These are phyloP conservation scores for Laticauda laticaudata DNA, from an alignment of 2,113 vertebrate genomes.

Conservation along the genomic window DNA sequence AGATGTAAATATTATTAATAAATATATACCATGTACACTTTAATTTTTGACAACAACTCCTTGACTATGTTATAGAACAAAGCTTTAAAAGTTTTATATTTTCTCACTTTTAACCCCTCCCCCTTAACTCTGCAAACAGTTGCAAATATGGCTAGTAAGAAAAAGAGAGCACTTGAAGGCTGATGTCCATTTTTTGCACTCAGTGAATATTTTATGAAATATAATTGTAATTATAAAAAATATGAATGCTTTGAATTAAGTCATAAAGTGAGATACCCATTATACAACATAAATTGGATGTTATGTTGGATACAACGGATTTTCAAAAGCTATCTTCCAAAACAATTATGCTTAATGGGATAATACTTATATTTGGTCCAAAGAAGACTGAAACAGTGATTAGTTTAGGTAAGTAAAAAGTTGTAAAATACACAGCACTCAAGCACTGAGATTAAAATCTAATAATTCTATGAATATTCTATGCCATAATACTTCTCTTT, in stretches of 20 bases:
- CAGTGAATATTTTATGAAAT: background rate
- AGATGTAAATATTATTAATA: background rate
- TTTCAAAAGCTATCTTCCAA: background rate
- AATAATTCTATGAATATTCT: background rate
- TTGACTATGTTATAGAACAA: background rate
- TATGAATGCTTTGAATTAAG: background rate
- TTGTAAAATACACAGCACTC: background rate
- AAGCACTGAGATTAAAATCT: background rate
- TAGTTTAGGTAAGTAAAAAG: background rate
- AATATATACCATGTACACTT: background rate
- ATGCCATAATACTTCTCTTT: background rate
- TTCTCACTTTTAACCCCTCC: background rate
- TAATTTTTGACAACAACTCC: background rate
- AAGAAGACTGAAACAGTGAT: background rate
- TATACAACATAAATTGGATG: background rate
- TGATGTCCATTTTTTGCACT: background rate
- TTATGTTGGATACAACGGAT: background rate
- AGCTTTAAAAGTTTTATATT: background rate
- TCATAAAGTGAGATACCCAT: background rate
- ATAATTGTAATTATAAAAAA: background rate
- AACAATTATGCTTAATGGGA: background rate
- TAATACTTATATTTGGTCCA: background rate
- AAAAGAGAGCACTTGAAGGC: background rate
- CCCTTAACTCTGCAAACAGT: background rate
- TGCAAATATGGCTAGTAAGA: background rate